Percentiles rank a stretch among this genome's conserved stretches.
These are phyloP conservation scores for Tanytarsus gracilentus DNA, from an alignment of 2,888 invertebrate genomes.

Conservation along the genomic window DNA sequence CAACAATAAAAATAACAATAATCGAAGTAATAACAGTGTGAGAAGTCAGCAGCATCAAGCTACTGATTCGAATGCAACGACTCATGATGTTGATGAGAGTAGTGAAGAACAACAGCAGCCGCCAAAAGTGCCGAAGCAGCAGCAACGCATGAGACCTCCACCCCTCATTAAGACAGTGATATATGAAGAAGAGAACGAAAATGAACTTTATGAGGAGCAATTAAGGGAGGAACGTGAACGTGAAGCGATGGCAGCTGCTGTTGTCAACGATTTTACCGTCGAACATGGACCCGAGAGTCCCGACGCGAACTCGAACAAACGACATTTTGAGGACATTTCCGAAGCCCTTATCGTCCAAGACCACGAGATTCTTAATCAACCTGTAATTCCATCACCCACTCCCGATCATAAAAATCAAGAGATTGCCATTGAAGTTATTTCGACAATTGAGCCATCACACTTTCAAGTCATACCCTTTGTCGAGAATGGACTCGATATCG, in stretches of 20 bases:
- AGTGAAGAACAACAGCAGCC: background rate
- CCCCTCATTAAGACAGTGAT: constrained; percentile 19
- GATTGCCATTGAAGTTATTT: constrained; percentile 15
- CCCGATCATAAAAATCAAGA: constrained; percentile 12
- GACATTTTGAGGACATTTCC: constrained; percentile 8
- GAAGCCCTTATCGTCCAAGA: constrained; percentile 12
- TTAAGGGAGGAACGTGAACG: constrained; percentile 16
- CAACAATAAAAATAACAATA: constrained; percentile 18
- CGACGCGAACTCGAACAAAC: background rate
- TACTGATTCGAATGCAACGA: background rate
- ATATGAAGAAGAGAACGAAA: constrained; percentile 21
- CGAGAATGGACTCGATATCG: constrained; percentile 11
- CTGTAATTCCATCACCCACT: constrained; percentile 3
- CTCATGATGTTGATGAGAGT: too few relatives aligned
- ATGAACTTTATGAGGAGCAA: constrained; percentile 17
- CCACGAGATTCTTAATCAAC: background rate
- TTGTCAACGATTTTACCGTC: constrained; percentile 1
- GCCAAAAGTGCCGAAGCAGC: constrained; percentile 4
- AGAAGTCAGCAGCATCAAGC: constrained; percentile 5
- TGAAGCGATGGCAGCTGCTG: background rate
- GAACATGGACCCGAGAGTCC: constrained; percentile 16
- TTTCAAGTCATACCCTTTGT: constrained; percentile 13
- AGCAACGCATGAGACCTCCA: constrained; percentile 4
- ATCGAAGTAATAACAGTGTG: constrained; percentile 4
- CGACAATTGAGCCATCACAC: constrained; percentile 16